Percentiles rank a stretch among this genome's conserved stretches.
phyloP scores from a whole-genome alignment of 1,140 invertebrate species.

The Drosophila novamexicana region DNA sequence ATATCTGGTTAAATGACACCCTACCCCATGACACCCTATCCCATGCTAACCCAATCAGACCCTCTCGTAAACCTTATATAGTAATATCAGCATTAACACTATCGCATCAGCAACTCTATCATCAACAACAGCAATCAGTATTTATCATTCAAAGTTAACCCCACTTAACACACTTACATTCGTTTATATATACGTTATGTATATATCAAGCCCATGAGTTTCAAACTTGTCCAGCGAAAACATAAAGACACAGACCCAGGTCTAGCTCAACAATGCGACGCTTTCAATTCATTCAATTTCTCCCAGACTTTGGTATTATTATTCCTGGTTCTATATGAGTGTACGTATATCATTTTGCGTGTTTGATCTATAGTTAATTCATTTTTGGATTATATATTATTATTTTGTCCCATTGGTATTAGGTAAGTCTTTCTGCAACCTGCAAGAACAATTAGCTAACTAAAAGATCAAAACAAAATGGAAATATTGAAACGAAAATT shows the following conservation, averaged over 20 bases:
- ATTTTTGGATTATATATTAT: constrained; percentile 14
- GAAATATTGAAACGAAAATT: constrained; percentile 12
- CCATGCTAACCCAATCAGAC: constrained; percentile 35
- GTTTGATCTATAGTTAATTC: constrained; percentile 24
- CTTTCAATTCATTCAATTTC: constrained; percentile 30
- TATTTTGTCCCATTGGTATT: constrained; percentile 4
- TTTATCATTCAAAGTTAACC: background rate
- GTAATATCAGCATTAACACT: constrained; percentile 71
- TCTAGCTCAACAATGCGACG: constrained; percentile 26
- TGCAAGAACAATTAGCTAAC: constrained; percentile 17
- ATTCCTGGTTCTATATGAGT: constrained; percentile 33
- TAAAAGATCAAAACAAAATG: constrained; percentile 18
- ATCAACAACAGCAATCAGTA: constrained; percentile 43
- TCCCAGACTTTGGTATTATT: constrained; percentile 46
- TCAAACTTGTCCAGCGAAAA: constrained; percentile 22
- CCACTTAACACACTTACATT: constrained; percentile 16
- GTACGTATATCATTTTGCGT: constrained; percentile 31
- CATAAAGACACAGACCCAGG: constrained; percentile 11
- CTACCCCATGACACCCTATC: constrained; percentile 18
- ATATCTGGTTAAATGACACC: constrained; percentile 55
- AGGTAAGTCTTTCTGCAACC: constrained; percentile 32
- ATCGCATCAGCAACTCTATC: constrained; percentile 47
- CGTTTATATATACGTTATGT: constrained; percentile 7
- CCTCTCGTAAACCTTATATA: constrained; percentile 64
- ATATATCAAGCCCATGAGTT: constrained; percentile 26